Base-by-base conservation (phyloP, 2,113 vertebrate genomes). In the Lipophrys pholis region DNA sequence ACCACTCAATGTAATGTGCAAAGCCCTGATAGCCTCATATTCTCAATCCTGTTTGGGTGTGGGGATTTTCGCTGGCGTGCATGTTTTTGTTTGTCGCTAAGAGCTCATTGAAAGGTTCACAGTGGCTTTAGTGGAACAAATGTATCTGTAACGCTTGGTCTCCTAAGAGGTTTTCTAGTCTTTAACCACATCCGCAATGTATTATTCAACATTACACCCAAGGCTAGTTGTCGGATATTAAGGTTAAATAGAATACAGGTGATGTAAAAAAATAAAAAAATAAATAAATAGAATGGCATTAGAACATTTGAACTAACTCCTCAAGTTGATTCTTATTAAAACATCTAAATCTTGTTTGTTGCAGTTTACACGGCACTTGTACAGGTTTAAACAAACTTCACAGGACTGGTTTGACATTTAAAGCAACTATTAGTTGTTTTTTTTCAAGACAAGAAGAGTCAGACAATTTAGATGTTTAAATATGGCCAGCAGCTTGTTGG, bases 1-100 rank as follows among this genome's bases (percentile, higher is more conserved):
- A 91, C 89, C 82, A 90, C 89, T 90, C 91, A 91, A 87, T 87
- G 84, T 93, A 88, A 90, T 84, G 85, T 83, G 78, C 74, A 63
- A 42, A 72, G 70, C 83, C 64, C 75, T 73, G 83, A 90, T 89
- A 73, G 87, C 72, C 76, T 84, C 78, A 73, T 81, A 86, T 73
- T 84, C 81, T 64, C 84, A 75, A 38, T 60, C 72, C 80, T 73
- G 48, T 66, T 58, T 41, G 64, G 12, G 43, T 12, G 58, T 64
- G 56, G 78, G 64, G 69, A 71, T 67, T 57, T 61, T 59, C 51
- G 54, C 60, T 42, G 7, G 14, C 30, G 52, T 61, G 66, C 6
- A 14, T 16, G 1, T 60, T 43, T 41, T 65, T 60, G 70, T 65
- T 60, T 51, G 51, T n/a, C 5, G 55, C 21, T 14, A 2, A 61